Evolutionary conservation across 2,888 invertebrate species (phyloP).

Genomic region (Synergus laeviventris): DNA sequence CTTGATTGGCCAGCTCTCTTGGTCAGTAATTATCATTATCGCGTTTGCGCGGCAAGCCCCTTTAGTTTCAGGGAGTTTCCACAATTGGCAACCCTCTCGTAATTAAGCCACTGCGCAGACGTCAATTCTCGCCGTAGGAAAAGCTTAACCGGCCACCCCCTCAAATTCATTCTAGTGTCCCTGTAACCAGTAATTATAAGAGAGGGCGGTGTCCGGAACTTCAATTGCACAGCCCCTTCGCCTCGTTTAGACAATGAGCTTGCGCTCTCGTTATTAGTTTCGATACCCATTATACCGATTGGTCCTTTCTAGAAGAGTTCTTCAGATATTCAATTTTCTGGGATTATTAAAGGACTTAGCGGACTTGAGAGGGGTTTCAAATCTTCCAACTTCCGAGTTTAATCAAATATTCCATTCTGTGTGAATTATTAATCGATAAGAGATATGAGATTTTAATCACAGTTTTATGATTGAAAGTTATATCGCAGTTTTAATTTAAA

Average conservation of each 20-base stretch:
- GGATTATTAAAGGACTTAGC: constrained; percentile 14
- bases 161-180: constrained; percentile 55
- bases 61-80: constrained; percentile 57
- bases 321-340: constrained; percentile 32
- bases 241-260: constrained; percentile 26
- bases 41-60: constrained; percentile 63
- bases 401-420: not conserved
- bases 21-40: constrained; percentile 63
- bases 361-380: not conserved
- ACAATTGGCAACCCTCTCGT: constrained; percentile 70
- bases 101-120: constrained; percentile 64
- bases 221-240: constrained; percentile 32
- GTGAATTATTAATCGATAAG: not conserved
- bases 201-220: constrained; percentile 61
- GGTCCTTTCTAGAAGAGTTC: constrained; percentile 25
- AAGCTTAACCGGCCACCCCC: constrained; percentile 56
- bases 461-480: not conserved
- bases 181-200: constrained; percentile 68
- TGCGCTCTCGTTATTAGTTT: constrained; percentile 29
- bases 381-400: not conserved
- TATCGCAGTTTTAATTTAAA: not conserved
- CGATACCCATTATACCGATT: constrained; percentile 22
- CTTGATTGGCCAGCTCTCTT: constrained; percentile 14
- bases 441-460: not conserved
- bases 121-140: constrained; percentile 57